These are phyloP conservation scores for Eretmocerus hayati DNA, from an alignment of 2,888 invertebrate genomes.

Conservation along the genomic window DNA sequence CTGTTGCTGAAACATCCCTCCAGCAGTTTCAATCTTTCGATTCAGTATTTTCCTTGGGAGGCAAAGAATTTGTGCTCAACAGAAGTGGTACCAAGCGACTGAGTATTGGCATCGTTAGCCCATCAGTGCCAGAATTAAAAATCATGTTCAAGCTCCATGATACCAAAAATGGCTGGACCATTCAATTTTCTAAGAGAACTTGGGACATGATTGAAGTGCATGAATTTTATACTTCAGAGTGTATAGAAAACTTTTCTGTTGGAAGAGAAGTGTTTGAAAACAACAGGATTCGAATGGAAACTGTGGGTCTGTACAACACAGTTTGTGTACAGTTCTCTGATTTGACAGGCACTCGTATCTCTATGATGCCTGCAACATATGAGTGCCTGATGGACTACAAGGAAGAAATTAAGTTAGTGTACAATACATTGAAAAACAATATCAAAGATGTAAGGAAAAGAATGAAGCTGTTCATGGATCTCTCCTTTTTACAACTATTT, in stretches of 20 bases:
- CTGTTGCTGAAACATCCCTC: too few species aligned
- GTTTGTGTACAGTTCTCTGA: neutral
- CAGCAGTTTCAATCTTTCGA: neutral
- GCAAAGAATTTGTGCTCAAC: constrained; percentile 4
- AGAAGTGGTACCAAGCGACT: constrained; percentile 6
- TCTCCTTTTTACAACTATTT: constrained; percentile 6
- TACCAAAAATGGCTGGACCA: neutral
- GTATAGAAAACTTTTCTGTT: neutral
- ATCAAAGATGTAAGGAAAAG: constrained; percentile 3
- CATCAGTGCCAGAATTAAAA: constrained; percentile 2
- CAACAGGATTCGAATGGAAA: neutral
- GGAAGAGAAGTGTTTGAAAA: neutral
- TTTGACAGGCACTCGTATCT: neutral
- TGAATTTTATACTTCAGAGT: neutral
- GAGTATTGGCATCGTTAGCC: constrained; percentile 1
- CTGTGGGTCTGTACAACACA: neutral
- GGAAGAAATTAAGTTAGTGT: neutral
- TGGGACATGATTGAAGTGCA: constrained; percentile 1
- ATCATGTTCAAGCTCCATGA: constrained; percentile 7
- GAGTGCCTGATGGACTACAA: neutral
- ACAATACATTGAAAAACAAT: neutral
- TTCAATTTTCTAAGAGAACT: constrained; percentile 2
- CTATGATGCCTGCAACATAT: neutral
- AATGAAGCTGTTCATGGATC: constrained; percentile 8
- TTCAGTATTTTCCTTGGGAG: constrained; percentile 3